Base-by-base conservation (phyloP, 1,140 invertebrate genomes). In the Conus ventricosus region DNA sequence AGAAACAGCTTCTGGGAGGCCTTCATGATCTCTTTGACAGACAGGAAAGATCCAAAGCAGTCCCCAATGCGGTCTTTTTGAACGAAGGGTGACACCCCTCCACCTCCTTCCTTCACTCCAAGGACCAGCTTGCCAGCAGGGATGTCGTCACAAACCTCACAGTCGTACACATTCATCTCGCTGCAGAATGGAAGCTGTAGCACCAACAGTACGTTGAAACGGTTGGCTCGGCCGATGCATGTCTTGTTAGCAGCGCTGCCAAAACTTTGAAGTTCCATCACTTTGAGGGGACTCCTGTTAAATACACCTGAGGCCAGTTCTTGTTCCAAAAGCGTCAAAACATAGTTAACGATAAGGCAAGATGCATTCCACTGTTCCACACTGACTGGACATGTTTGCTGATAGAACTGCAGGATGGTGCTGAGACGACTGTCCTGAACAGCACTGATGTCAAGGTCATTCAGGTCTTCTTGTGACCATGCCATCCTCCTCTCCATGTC, bases 101-200 rank as follows among this genome's bases (percentile, higher is more conserved):
- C 82, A 81, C 80, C 27, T 60, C 54, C 63, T 54, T 90, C 83
- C 78, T 90, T 90, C 10, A 90, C 71, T 27, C 87, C 88, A 7
- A 93, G 60, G n/a, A 93, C 84, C 27, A 93, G 53, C 75, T 91
- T 90, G 25, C 93, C 93, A 54, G 92, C 90, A n/a, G 92, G 90
- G 39, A 93, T 90, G 17, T 89, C 90, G 54, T 88, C 60, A 51
- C 54, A 86, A 13, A 88, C 75, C 57, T 83, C 88, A 83, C 90
- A 87, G 60, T 91, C 89, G 10, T 91, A 78, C 13, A 91, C 86
- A 39, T 84, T 88, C 67, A 88, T 57, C 27, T 91, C 87, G 20
- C 60, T 63, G 88, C 91, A 90, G 11, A 88, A 71, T 13, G 88
- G 88, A 51, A 91, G 87, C 53, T 93, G 90, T 23, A 94, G 55